Evolutionary conservation across 1,140 invertebrate genomes (phyloP), one percentile per base, ranked within the genome.

Genomic region (Lineus longissimus): DNA sequence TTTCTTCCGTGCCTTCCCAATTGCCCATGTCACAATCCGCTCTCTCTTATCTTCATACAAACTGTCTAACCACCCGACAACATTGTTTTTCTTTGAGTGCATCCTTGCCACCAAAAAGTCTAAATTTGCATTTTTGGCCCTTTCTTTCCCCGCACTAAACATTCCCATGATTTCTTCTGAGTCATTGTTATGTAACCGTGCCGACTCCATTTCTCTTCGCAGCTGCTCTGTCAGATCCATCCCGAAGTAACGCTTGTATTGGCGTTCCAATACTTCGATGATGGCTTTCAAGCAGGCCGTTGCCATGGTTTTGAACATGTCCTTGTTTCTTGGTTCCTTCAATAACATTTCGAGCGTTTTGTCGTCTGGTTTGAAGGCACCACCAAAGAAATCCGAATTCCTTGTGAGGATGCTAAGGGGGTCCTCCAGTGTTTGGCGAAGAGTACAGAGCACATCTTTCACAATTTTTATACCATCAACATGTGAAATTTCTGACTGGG

Each of bases 131-230:
- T 64, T 64, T 1, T 43, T 61, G 23, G 62, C 55, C 33, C 47
- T 54, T 27, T 63, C 19, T 43, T 64, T 30, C 2, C 57, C 41
- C 22, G 65, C 25, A 55, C 30, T 40, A 43, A 67, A 63, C 62
- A 64, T 64, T 31, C 62, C 65, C 57, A 67, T 67, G 6, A 66
- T 29, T 30, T 62, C 61, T 45, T 66, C 64, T 13, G 59, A 51
- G 57, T 65, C 64, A 2, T 62, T 65, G 29, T 65, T 65, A 31
- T 65, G 64, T 6, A 33, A 63, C 17, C 55, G 19, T 47, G 61
- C 64, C 6, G 64, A 58, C 25, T 47, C 41, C 1, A 55, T 63
- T 40, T 66, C 64, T 59, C 51, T 33, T 25, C 43, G 43, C 17
- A 66, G 54, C 23, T 59, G 19, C 19, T 61, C 64, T 19, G 64